Evolutionary conservation across 2,797 vertebrate species (phyloP).

Genomic region (Poeciliopsis gracilis): DNA sequence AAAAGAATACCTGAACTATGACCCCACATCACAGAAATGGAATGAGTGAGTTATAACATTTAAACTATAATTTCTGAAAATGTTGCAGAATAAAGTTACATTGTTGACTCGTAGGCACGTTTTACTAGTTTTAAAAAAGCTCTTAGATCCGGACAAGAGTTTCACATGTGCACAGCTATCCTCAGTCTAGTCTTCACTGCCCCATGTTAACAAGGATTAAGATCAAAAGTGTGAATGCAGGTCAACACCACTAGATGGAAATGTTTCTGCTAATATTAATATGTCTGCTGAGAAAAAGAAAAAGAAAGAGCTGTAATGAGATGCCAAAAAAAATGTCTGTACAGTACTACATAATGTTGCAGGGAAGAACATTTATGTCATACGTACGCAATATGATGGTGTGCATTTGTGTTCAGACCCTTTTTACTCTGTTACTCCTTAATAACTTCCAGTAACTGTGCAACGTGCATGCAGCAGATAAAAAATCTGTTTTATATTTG

Average conservation of each 20-base stretch:
- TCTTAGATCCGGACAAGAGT: neutral
- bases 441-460: neutral
- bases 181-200: neutral
- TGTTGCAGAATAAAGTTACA: neutral
- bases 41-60: no score
- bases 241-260: constrained; percentile 1
- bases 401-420: neutral
- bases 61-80: neutral
- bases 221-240: neutral
- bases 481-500: neutral
- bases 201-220: neutral
- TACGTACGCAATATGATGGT: neutral
- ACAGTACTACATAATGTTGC: neutral
- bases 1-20: neutral
- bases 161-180: neutral
- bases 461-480: neutral
- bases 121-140: neutral
- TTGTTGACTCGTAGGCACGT: neutral
- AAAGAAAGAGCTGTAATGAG: neutral
- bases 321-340: neutral
- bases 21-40: neutral
- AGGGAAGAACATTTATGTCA: neutral
- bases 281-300: neutral
- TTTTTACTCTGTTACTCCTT: neutral
- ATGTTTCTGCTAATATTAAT: neutral